Conservation (phyloP, 2,888 invertebrate species). For the Nebria salina region DNA sequence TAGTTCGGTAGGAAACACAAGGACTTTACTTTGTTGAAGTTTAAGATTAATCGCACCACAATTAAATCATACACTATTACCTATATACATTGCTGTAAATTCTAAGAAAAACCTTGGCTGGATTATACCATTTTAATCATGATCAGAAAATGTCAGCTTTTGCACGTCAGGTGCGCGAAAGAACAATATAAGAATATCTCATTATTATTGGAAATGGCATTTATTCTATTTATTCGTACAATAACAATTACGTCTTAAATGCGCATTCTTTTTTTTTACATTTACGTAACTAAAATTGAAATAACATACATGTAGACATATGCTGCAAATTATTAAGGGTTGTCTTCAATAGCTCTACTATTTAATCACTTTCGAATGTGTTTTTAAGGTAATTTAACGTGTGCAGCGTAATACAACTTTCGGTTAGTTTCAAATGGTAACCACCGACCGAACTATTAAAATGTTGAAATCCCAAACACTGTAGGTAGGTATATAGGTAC, state of each 20-base stretch:
- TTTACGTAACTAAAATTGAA: no score
- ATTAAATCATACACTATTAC: neutral
- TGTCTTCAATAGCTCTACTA: no score
- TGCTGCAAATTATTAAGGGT: no score
- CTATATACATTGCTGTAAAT: neutral
- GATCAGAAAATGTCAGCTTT: neutral
- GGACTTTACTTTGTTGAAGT: neutral
- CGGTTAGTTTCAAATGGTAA: no score
- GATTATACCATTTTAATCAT: neutral
- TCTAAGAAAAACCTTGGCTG: neutral
- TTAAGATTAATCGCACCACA: neutral
- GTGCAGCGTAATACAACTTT: no score
- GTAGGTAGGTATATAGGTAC: no score
- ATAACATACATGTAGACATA: no score
- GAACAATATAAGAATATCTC: neutral
- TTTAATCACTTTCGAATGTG: no score
- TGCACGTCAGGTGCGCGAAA: neutral
- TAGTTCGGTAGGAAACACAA: neutral
- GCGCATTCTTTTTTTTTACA: no score
- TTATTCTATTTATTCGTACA: neutral
- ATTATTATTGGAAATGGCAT: neutral
- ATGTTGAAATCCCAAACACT: neutral
- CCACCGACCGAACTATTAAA: neutral
- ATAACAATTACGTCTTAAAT: no score
- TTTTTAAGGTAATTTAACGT: no score